Conservation (phyloP, 2,888 invertebrate genomes). For the Uloborus plumipes region DNA sequence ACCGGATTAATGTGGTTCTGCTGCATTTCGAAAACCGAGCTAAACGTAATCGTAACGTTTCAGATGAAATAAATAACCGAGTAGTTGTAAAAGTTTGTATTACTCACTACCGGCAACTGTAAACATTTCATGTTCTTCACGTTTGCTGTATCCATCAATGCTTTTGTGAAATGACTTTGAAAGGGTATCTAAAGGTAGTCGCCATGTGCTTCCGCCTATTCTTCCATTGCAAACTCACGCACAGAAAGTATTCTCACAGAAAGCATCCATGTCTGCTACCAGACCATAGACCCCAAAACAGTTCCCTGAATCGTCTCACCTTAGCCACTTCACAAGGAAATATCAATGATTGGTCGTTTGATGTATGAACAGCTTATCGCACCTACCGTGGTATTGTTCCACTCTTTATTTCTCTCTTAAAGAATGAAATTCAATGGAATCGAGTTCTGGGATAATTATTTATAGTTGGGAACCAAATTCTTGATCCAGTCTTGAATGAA, state of each 20-base stretch:
- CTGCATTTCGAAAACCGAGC: too few relatives aligned
- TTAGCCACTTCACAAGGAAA: not conserved
- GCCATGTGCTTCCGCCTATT: constrained; percentile 2
- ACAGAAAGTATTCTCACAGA: not conserved
- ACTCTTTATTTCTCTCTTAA: not conserved
- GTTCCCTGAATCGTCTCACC: constrained; percentile 3
- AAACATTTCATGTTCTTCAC: too few relatives aligned
- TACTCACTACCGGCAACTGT: too few relatives aligned
- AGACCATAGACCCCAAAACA: constrained; percentile 4
- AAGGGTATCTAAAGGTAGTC: constrained; percentile 1
- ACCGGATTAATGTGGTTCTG: too few relatives aligned
- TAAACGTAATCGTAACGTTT: too few relatives aligned
- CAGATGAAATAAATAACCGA: too few relatives aligned
- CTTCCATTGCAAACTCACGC: not conserved
- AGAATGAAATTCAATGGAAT: constrained; percentile 6
- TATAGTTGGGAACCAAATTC: constrained; percentile 5
- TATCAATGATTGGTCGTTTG: constrained; percentile 2
- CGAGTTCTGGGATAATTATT: not conserved
- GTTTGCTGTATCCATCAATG: too few relatives aligned
- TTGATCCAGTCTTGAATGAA: too few relatives aligned
- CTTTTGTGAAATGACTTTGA: not conserved
- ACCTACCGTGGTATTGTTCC: constrained; percentile 1
- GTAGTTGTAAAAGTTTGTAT: too few relatives aligned
- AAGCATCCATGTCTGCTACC: not conserved
- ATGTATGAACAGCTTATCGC: constrained; percentile 1